Conservation (phyloP, 2,888 invertebrate genomes). For the Nesidiocoris tenuis region DNA sequence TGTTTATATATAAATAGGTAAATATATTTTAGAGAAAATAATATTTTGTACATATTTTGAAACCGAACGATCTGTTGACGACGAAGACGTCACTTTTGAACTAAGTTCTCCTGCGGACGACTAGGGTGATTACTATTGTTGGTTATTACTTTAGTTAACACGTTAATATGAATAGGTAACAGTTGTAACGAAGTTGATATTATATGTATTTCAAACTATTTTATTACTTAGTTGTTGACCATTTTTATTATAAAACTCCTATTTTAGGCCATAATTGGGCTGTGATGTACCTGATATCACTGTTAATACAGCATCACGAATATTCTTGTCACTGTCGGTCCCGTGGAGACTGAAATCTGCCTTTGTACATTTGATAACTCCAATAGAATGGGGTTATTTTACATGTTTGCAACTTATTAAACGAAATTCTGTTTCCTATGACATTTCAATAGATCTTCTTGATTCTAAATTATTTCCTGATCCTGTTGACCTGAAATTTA, state of each 20-base stretch:
- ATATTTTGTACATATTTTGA: background rate
- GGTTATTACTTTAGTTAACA: background rate
- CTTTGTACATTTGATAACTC: slow-evolving; percentile 13
- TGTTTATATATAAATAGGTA: background rate
- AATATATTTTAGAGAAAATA: too few species aligned
- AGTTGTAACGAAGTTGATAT: background rate
- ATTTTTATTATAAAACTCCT: slow-evolving; percentile 9
- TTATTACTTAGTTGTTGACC: slow-evolving; percentile 7
- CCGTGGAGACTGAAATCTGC: slow-evolving; percentile 26
- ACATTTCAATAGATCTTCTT: too few species aligned
- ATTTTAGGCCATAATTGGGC: slow-evolving; percentile 31
- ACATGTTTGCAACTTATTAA: background rate
- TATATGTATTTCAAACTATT: slow-evolving; percentile 10
- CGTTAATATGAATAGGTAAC: slow-evolving; percentile 5
- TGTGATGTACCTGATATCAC: slow-evolving; percentile 31
- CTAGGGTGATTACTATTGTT: background rate
- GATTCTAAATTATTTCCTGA: too few species aligned
- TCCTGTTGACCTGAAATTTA: too few species aligned
- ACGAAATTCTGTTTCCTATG: background rate
- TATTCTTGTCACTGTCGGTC: slow-evolving; percentile 21
- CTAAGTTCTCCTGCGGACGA: background rate
- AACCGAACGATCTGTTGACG: background rate
- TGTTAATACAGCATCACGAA: slow-evolving; percentile 5
- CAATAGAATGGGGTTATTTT: slow-evolving; percentile 1
- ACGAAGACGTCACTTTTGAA: background rate